phyloP scores from a whole-genome alignment of 2,113 vertebrate genomes.

The Nanorana parkeri region DNA sequence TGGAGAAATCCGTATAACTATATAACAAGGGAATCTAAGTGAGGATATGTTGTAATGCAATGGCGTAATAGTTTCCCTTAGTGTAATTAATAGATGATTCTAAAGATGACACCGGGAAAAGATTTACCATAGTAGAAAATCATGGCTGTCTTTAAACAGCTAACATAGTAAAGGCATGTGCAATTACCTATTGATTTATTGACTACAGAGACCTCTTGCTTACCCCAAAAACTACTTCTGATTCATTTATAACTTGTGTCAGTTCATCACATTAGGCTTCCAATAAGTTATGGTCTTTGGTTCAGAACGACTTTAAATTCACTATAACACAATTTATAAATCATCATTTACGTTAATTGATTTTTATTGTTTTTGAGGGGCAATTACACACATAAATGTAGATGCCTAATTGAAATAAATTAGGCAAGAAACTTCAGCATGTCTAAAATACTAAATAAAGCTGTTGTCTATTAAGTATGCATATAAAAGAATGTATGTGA shows the following conservation, averaged over 20 bases:
- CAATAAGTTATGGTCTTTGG: constrained; percentile 47
- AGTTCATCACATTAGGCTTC: constrained; percentile 58
- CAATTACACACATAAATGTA: constrained; percentile 63
- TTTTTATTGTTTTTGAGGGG: constrained; percentile 62
- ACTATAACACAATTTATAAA: constrained; percentile 62
- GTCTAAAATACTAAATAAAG: constrained; percentile 59
- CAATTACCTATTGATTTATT: constrained; percentile 57
- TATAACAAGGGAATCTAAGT: no score
- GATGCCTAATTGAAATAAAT: constrained; percentile 60
- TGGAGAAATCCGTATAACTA: no score
- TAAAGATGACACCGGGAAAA: constrained; percentile 39
- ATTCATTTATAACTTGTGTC: constrained; percentile 55
- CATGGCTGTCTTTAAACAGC: background rate
- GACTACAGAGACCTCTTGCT: constrained; percentile 49
- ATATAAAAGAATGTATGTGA: constrained; percentile 9
- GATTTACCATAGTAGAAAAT: constrained; percentile 23
- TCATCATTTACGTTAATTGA: constrained; percentile 61
- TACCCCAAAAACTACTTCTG: constrained; percentile 58
- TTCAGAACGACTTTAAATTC: constrained; percentile 63
- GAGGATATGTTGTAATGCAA: no score
- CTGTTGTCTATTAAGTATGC: constrained; percentile 46
- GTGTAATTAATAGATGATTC: constrained; percentile 57
- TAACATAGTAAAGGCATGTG: constrained; percentile 30
- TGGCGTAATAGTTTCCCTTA: no score
- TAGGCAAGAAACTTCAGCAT: constrained; percentile 62